Base-by-base conservation (phyloP, 2,113 vertebrate species). In the Apistogramma diplotaenia region DNA sequence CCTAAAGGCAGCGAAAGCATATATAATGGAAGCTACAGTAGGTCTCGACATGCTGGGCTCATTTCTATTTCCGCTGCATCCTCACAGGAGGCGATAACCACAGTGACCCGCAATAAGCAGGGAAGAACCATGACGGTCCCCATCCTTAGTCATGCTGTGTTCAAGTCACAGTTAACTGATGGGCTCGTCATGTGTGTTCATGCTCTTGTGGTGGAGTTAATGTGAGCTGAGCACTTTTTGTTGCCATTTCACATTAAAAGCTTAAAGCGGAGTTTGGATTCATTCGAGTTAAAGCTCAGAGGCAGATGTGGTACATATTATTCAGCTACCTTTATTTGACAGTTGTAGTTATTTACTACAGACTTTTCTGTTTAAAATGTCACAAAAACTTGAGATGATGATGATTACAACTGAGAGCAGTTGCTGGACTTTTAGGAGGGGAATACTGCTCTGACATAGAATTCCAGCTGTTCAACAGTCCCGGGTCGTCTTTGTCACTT, bases 61-160 rank as follows among this genome's bases (percentile, higher is more conserved):
- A 73, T 74, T 85, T 85, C 67, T 85, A 76, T 82, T 86, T 85
- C 65, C 46, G 75, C 51, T 75, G 79, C 82, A 76, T 85, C 76
- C 71, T 78, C 71, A 35, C 71, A 87, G 82, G 56, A 54, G 79
- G 84, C 61, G 84, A 82, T 74, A 85, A 84, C 60, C 76, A 85
- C 67, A 53, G 40, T 77, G 79, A 81, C 81, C 85, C 51, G 54
- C 70, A 81, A 53, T 78, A 58, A 82, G 25, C 81, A 74, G 77
- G 71, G 46, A 73, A 53, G 53, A 85, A 79, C 61, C 18, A 21
- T 60, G 65, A 79, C 46, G 0, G 70, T 15, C 10, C 21, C 53
- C 16, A n/a, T 75, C 78, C 71, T 77, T 57, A 4, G 31, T 59
- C 1, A 21, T 49, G 15, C 43, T 18, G 18, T 35, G 61, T 43